Evolutionary conservation across 2,888 invertebrate genomes (phyloP), one percentile per base, ranked within the genome.

Genomic region (Caprella mutica): DNA sequence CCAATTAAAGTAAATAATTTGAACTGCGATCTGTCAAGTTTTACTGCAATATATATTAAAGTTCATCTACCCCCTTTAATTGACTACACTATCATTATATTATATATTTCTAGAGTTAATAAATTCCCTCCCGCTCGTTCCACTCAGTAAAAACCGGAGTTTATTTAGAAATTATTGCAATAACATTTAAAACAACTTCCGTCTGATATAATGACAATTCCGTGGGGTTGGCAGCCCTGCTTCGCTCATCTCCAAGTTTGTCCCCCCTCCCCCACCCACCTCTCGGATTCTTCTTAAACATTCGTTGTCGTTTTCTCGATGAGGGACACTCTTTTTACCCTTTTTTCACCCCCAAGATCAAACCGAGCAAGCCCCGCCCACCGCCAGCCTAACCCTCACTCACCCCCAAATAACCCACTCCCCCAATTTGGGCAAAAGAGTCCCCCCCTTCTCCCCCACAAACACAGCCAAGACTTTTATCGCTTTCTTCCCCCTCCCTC

Each of bases 281-380:
- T n/a, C n/a, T n/a, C n/a, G n/a, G n/a, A n/a, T n/a, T n/a, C 30
- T 48, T 48, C 48, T 48, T 48, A 48, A 48, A 48, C 48, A 24
- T 48, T 30, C 48, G 29, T 48, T 44, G 29, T 48, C 48, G 29
- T 29, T 48, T 48, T 21, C 8, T 17, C 29, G 48, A 48, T 48
- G 30, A 29, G 19, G 48, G 12, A 17, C 17, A 30, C 5, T 48
- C n/a, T 48, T 48, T 48, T 26, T 21, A 27, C 48, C 48, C 48
- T 30, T 19, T 30, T 24, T 5, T 21, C 27, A 48, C 48, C 48
- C 48, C n/a, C 48, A 48, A 2, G 17, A n/a, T n/a, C 30, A 24
- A 27, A n/a, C 27, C 17, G 24, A 24, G 6, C 29, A 48, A 24
- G 30, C 48, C 21, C 24, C 48, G 48, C 48, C 48, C 27, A 29